These are phyloP conservation scores for Hyperoplus lanceolatus DNA, from an alignment of 2,797 vertebrate species.

Conservation along the genomic window DNA sequence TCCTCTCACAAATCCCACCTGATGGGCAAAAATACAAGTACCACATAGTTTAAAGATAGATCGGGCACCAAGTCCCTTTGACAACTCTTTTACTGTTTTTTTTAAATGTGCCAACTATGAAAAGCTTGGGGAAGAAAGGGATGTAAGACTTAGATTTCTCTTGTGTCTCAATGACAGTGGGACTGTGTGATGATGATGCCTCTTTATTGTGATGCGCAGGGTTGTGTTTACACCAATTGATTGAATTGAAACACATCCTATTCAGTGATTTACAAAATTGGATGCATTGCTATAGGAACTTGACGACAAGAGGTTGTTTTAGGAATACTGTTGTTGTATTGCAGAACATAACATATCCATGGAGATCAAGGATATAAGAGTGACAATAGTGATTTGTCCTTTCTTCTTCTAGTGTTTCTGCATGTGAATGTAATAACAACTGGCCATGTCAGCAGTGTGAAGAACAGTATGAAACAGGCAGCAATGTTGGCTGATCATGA, in stretches of 20 bases:
- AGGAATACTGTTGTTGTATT: not conserved
- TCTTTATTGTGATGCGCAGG: constrained; percentile 22
- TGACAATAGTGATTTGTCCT: constrained; percentile 1
- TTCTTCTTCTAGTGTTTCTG: not conserved
- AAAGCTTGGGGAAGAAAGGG: constrained; percentile 38
- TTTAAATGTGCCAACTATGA: constrained; percentile 48
- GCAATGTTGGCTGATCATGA: constrained; percentile 54
- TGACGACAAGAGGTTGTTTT: constrained; percentile 14
- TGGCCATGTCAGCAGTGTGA: constrained; percentile 41
- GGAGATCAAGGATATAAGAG: constrained; percentile 11
- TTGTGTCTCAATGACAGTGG: constrained; percentile 46
- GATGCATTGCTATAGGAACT: constrained; percentile 14
- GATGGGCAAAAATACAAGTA: constrained; percentile 50
- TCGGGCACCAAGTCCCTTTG: constrained; percentile 55
- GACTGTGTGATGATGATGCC: constrained; percentile 30
- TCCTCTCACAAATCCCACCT: constrained; percentile 57
- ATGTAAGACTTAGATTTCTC: constrained; percentile 30
- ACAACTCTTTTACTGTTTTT: constrained; percentile 50
- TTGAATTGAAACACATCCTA: constrained; percentile 47
- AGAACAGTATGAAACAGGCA: constrained; percentile 49
- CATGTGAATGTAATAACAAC: constrained; percentile 14
- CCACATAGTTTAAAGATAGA: constrained; percentile 67
- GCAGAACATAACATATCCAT: not conserved
- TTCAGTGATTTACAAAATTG: constrained; percentile 55
- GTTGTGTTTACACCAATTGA: constrained; percentile 57